These are phyloP conservation scores for Drosophila setosimentum DNA, from an alignment of 2,888 invertebrate species.

Conservation along the genomic window DNA sequence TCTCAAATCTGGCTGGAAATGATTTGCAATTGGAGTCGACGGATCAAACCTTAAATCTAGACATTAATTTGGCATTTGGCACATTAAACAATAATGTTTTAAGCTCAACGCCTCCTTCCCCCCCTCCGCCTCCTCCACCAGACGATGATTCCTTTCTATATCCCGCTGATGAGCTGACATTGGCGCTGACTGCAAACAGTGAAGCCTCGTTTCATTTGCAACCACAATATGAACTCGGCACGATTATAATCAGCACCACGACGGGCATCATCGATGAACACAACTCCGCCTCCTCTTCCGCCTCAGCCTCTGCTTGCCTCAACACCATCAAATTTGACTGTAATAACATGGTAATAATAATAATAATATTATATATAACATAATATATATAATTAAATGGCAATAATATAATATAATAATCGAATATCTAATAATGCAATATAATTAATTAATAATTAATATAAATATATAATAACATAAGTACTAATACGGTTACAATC, in stretches of 20 bases:
- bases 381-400: background rate
- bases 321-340: slow-evolving; percentile 46
- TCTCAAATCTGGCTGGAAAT: background rate
- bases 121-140: slow-evolving; percentile 3
- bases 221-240: slow-evolving; percentile 67
- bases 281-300: background rate
- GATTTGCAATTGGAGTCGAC: background rate
- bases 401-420: background rate
- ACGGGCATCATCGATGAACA: slow-evolving; percentile 42
- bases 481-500: background rate
- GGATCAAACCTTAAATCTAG: slow-evolving; percentile 13
- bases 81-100: slow-evolving; percentile 7
- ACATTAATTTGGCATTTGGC: slow-evolving; percentile 16
- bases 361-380: background rate
- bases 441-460: background rate
- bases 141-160: slow-evolving; percentile 16
- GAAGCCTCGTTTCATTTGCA: slow-evolving; percentile 34
- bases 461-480: background rate
- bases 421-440: background rate
- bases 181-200: slow-evolving; percentile 9
- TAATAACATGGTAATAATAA: slow-evolving; percentile 53
- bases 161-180: slow-evolving; percentile 30
- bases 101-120: background rate
- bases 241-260: slow-evolving; percentile 65
- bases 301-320: slow-evolving; percentile 12